Evolutionary conservation across 2,113 vertebrate genomes (phyloP).

Genomic region (Podilymbus podiceps): DNA sequence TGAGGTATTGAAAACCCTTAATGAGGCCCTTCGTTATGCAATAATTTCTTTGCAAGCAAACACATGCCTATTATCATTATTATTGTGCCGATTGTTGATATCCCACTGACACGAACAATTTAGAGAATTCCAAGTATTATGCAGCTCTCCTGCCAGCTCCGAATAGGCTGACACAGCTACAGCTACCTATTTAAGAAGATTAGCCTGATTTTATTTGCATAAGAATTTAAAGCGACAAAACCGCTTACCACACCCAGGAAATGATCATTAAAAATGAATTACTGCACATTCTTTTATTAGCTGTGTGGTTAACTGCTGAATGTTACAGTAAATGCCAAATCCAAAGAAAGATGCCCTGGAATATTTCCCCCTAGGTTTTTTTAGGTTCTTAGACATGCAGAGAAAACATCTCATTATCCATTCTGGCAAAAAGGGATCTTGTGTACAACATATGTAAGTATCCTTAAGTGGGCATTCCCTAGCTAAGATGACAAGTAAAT

Average conservation of each 20-base stretch:
- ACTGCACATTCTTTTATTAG: constrained; percentile 53
- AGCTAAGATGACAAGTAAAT: not conserved
- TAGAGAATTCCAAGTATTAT: constrained; percentile 84
- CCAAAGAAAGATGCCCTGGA: not conserved
- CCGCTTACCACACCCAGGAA: constrained; percentile 80
- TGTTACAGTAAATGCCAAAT: constrained; percentile 33
- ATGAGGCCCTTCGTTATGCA: constrained; percentile 29
- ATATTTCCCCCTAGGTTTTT: not conserved
- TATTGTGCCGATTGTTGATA: constrained; percentile 78
- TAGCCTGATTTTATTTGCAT: constrained; percentile 85
- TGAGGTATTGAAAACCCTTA: constrained; percentile 14
- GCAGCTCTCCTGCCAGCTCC: constrained; percentile 76
- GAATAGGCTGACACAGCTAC: constrained; percentile 72
- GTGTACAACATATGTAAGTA: not conserved
- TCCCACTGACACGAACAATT: constrained; percentile 81
- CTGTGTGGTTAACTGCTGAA: not conserved
- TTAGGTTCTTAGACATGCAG: not conserved
- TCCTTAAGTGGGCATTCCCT: not conserved
- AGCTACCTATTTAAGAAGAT: constrained; percentile 87
- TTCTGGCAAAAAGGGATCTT: not conserved
- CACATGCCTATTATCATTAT: constrained; percentile 56
- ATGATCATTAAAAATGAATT: constrained; percentile 66
- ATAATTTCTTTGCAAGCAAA: constrained; percentile 36
- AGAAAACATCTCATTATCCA: not conserved
- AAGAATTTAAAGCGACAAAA: constrained; percentile 85